A percentile compares a stretch with the other conserved stretches of the same genome.
These are phyloP conservation scores for Apotomis turbidana DNA, from an alignment of 2,888 invertebrate genomes.

Conservation along the genomic window DNA sequence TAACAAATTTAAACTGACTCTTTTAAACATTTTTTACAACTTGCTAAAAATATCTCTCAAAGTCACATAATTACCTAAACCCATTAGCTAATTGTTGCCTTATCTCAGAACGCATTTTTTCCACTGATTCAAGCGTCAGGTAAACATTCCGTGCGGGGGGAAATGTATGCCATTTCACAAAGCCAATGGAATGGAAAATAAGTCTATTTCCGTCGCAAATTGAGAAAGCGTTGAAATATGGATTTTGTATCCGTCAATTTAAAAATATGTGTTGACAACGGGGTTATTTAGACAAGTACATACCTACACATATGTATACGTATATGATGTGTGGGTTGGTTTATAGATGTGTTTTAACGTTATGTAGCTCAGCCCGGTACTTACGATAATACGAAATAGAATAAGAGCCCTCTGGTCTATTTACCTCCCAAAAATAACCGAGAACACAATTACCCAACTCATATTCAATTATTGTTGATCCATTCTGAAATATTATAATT, in stretches of 20 bases:
- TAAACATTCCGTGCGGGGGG: conserved; percentile 23
- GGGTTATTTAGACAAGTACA: not conserved
- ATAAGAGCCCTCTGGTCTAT: no score
- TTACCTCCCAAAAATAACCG: no score
- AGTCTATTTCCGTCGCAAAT: conserved; percentile 27
- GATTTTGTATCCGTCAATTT: conserved; percentile 3
- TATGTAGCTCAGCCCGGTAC: no score
- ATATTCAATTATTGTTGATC: no score
- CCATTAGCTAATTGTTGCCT: conserved; percentile 14
- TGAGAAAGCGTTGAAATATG: conserved; percentile 15
- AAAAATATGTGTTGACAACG: not conserved
- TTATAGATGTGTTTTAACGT: no score
- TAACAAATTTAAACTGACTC: not conserved
- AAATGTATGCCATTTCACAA: conserved; percentile 33
- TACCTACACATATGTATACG: no score
- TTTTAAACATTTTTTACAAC: not conserved
- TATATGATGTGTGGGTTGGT: no score
- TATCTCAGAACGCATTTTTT: conserved; percentile 32
- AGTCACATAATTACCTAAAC: conserved; percentile 15
- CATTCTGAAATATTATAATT: no score
- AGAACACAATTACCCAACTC: no score
- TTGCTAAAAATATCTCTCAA: not conserved
- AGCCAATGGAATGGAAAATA: conserved; percentile 36
- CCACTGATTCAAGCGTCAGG: conserved; percentile 10
- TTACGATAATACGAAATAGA: no score